These are phyloP conservation scores for Poecile montanus DNA, from an alignment of 2,797 vertebrate species.

Conservation along the genomic window DNA sequence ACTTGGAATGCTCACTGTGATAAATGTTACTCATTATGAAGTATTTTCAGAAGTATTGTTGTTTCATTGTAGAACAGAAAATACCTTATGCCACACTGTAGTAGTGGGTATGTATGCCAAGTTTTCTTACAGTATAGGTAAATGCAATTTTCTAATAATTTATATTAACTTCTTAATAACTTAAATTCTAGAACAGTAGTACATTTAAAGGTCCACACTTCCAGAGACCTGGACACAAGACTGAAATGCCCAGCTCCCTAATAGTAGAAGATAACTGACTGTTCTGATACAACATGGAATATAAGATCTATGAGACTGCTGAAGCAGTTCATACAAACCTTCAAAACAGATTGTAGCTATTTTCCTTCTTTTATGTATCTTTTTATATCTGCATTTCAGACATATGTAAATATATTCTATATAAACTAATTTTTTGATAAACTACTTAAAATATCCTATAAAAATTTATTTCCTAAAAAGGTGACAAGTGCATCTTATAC, in stretches of 20 bases:
- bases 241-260: background rate
- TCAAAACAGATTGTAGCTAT: background rate
- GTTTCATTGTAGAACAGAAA: background rate
- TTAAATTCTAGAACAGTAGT: background rate
- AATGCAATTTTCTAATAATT: background rate
- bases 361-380: background rate
- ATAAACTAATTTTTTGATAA: background rate
- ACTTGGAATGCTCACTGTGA: background rate
- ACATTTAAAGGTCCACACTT: background rate
- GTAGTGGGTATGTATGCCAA: background rate
- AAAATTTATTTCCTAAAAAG: background rate
- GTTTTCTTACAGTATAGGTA: background rate
- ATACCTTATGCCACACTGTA: background rate
- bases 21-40: background rate
- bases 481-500: background rate
- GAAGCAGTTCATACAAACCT: background rate
- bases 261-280: fast-evolving
- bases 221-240: background rate
- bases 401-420: background rate
- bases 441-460: background rate
- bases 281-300: background rate
- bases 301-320: fast-evolving
- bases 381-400: background rate
- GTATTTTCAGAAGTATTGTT: background rate
- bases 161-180: background rate